Conservation (phyloP, 2,797 vertebrate species). For the Onychomys torridus region DNA sequence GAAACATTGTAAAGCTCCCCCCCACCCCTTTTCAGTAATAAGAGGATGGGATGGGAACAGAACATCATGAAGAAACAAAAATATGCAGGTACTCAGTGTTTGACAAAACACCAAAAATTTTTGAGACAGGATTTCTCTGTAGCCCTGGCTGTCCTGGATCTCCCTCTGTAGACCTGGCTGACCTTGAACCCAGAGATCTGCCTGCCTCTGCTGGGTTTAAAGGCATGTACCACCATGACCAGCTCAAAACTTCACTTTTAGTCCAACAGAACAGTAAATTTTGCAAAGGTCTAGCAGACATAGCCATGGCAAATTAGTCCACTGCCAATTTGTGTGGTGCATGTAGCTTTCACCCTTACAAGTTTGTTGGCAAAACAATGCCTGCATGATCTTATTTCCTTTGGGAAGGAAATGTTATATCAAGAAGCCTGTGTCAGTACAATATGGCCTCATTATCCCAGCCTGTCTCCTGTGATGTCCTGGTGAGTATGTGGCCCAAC, state of each 20-base stretch:
- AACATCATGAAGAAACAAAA: neutral
- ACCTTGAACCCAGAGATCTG: neutral
- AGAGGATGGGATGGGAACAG: neutral
- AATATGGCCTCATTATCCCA: neutral
- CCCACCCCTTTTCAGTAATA: neutral
- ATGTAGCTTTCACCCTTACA: neutral
- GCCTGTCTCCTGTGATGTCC: neutral
- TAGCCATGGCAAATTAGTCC: neutral
- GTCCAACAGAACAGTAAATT: slow-evolving; percentile 2
- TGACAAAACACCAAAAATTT: too few species aligned
- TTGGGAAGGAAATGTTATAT: neutral
- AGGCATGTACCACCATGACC: neutral
- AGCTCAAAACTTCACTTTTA: neutral
- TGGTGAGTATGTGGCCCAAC: neutral
- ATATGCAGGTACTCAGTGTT: neutral
- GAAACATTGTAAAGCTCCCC: neutral
- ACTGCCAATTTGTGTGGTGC: neutral
- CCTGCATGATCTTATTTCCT: neutral
- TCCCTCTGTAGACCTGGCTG: neutral
- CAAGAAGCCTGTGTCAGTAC: neutral
- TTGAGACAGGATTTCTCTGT: neutral
- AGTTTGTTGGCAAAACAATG: neutral
- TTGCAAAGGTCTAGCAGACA: slow-evolving; percentile 6
- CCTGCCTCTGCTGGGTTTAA: neutral
- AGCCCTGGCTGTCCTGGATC: neutral